Evolutionary conservation across 2,797 vertebrate species (phyloP).

Genomic region (Tympanoctomys barrerae): DNA sequence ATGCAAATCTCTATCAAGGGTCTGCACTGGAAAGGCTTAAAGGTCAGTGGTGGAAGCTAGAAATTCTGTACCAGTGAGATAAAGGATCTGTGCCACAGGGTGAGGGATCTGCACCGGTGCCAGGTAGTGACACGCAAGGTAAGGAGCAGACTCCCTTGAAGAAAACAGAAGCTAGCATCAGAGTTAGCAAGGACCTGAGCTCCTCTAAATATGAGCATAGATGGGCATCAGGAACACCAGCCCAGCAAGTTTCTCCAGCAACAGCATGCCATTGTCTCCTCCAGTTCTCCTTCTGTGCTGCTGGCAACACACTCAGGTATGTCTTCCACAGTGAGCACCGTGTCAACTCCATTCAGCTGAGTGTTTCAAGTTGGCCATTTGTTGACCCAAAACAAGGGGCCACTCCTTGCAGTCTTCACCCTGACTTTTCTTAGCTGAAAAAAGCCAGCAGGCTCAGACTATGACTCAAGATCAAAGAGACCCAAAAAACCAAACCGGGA

Average conservation of each 20-base stretch:
- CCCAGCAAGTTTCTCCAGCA: not conserved
- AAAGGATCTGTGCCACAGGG: not conserved
- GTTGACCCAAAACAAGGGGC: not conserved
- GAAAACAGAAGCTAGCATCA: not conserved
- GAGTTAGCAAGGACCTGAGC: not conserved
- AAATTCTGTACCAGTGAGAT: not conserved
- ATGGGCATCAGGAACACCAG: not conserved
- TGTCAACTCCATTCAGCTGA: not conserved
- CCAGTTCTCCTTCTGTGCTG: not conserved
- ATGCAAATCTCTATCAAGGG: not conserved
- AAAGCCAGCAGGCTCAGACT: not conserved
- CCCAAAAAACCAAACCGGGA: fast-evolving
- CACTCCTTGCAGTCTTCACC: not conserved
- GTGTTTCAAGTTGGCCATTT: not conserved
- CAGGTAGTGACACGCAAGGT: not conserved
- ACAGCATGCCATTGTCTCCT: not conserved
- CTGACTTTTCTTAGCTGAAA: not conserved
- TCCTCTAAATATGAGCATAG: not conserved
- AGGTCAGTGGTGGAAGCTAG: not conserved
- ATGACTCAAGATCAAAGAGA: not conserved
- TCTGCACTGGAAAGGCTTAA: not conserved
- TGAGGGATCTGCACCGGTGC: not conserved
- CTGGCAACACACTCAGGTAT: not conserved
- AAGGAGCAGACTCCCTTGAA: not conserved
- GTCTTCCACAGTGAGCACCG: no score